Conservation (phyloP, 2,888 invertebrate species). For the Plebejus argus region DNA sequence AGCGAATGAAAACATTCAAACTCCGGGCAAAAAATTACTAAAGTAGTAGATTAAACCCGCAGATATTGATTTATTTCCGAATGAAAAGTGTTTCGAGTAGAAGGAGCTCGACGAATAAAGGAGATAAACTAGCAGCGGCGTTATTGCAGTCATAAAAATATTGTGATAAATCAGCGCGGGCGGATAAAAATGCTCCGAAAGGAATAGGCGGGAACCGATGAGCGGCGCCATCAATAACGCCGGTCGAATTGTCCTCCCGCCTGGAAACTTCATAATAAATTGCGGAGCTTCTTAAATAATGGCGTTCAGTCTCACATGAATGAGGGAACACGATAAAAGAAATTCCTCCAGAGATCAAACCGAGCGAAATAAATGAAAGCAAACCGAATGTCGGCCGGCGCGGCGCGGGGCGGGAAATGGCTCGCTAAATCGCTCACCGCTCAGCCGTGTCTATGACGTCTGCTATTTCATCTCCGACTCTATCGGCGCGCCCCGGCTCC, state of each 20-base stretch:
- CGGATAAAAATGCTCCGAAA: slow-evolving; percentile 43
- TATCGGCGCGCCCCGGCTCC: slow-evolving; percentile 48
- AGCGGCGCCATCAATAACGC: slow-evolving; percentile 43
- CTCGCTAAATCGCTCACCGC: slow-evolving; percentile 51
- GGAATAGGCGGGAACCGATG: slow-evolving; percentile 34
- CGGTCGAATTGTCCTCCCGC: slow-evolving; percentile 44
- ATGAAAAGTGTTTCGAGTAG: background rate
- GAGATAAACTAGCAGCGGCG: slow-evolving; percentile 13
- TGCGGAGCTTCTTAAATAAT: slow-evolving; percentile 46
- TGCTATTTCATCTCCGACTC: slow-evolving; percentile 53
- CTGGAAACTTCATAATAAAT: slow-evolving; percentile 47
- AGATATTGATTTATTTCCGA: background rate
- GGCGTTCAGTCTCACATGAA: slow-evolving; percentile 55
- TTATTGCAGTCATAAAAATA: slow-evolving; percentile 33
- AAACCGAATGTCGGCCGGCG: slow-evolving; percentile 39
- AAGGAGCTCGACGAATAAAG: background rate
- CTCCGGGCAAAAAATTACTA: background rate
- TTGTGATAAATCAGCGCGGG: slow-evolving; percentile 40
- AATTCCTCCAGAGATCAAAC: slow-evolving; percentile 63
- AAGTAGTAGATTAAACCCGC: background rate
- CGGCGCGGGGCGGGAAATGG: slow-evolving; percentile 50
- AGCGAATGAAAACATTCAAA: background rate
- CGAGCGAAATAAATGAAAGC: slow-evolving; percentile 59
- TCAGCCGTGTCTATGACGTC: slow-evolving; percentile 56
- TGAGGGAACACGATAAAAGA: slow-evolving; percentile 61